These are phyloP conservation scores for Petrocephalus schoutedeni DNA, from an alignment of 2,797 vertebrate genomes.

Conservation along the genomic window DNA sequence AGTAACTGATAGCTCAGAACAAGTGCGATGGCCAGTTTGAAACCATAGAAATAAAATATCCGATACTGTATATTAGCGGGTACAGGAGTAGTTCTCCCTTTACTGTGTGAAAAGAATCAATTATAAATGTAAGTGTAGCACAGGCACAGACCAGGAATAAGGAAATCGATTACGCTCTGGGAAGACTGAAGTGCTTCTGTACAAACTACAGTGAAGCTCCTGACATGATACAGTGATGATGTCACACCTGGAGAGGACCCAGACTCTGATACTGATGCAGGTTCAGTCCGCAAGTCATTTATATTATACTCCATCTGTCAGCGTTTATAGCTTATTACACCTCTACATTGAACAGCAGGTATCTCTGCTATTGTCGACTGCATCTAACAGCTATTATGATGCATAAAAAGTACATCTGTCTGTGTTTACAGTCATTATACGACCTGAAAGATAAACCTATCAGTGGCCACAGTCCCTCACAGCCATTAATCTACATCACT, in stretches of 20 bases:
- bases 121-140: neutral
- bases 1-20: neutral
- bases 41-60: no score
- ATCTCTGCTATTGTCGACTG: neutral
- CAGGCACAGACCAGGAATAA: neutral
- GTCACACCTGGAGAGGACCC: neutral
- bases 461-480: neutral
- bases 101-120: neutral
- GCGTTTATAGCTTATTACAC: neutral
- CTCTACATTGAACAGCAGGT: neutral
- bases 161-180: neutral
- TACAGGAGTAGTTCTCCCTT: neutral
- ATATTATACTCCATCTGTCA: neutral
- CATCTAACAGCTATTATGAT: conserved; percentile 5
- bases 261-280: neutral
- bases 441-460: neutral
- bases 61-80: no score
- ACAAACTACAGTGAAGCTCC: neutral
- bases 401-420: neutral
- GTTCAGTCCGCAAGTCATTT: neutral
- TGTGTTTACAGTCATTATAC: neutral
- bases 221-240: neutral
- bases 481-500: neutral
- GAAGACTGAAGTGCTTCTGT: neutral
- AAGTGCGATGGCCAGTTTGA: neutral